Evolutionary conservation across 2,888 invertebrate genomes (phyloP), one percentile per base, ranked within the genome.

Genomic region (Ischnus inquisitorius): DNA sequence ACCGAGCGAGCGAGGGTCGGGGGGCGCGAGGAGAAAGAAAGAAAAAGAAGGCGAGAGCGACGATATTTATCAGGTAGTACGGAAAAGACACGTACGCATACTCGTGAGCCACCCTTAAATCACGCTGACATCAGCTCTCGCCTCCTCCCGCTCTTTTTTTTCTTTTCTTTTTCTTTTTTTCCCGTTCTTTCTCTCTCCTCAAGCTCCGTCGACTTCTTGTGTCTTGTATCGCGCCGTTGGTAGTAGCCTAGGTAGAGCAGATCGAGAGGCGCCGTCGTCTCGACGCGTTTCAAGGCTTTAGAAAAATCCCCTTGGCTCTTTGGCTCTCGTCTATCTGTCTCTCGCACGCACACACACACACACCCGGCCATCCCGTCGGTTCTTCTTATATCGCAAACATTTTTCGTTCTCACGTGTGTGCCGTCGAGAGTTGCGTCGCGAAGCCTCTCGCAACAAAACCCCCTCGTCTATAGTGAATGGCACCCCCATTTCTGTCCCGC

Each of bases 1-100:
- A 57, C 46, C 46, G n/a, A 3, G 16, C 19, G 43, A 10, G 28
- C 19, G 22, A 48, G 64, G 48, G 62, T 64, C 39, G 16, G 19
- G 43, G 25, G 48, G 39, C 48, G 43, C 25, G 16, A 75, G 25
- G 68, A 12, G 22, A 39, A 14, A 75, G 74, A 62, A 57, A 41
- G 65, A 76, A 72, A 48, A 68, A 77, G 77, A 81, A 69, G 78
- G n/a, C 51, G 75, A 79, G 65, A 79, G 84, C 79, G 65, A 71
- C 81, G 84, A 84, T 81, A 84, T 84, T 84, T 81, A 84, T 84
- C 84, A 81, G 81, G 69, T 78, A 65, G 81, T 71, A 75, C 75
- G 78, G 62, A 84, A 79, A 84, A 84, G 84, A 84, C 84, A 84
- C 84, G 84, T 84, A 84, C 84, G 84, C 84, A 84, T 78, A 84